These are phyloP conservation scores for Dipus sagitta DNA, from an alignment of 2,797 vertebrate genomes.

Conservation along the genomic window DNA sequence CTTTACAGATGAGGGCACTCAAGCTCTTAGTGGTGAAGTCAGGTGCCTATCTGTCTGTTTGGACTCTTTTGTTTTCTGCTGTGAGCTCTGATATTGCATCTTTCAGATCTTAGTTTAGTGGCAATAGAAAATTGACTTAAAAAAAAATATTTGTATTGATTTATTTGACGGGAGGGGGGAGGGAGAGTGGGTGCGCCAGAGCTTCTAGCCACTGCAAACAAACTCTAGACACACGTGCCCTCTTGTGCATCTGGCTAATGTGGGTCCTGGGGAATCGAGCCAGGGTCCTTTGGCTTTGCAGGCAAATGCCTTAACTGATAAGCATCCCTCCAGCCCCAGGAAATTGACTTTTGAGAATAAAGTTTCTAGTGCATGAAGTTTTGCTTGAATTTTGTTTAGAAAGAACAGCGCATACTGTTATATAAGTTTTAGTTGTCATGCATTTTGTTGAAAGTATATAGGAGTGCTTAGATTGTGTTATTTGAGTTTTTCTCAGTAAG, in stretches of 20 bases:
- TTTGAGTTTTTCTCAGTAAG: background rate
- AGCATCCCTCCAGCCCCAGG: too few relatives aligned
- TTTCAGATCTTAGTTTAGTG: slow-evolving; percentile 1
- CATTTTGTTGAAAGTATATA: background rate
- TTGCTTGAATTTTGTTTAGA: slow-evolving; percentile 33
- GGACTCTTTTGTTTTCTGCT: background rate
- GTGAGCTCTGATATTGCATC: background rate
- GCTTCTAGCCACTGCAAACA: too few relatives aligned
- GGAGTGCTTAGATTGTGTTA: background rate
- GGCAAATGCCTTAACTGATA: too few relatives aligned
- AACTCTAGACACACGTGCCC: too few relatives aligned
- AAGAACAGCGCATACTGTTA: background rate
- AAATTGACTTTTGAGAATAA: background rate
- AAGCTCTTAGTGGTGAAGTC: background rate
- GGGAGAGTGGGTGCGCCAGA: too few relatives aligned
- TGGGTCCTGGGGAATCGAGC: too few relatives aligned
- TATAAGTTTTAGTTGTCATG: background rate
- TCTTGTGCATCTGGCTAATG: too few relatives aligned
- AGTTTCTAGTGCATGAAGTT: background rate
- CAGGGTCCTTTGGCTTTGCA: too few relatives aligned
- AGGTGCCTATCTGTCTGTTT: background rate
- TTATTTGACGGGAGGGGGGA: too few relatives aligned
- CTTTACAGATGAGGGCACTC: background rate
- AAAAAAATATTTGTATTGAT: too few relatives aligned
- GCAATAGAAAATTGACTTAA: background rate